phyloP scores from a whole-genome alignment of 2,888 invertebrate genomes.

The Calameuta pallipes region DNA sequence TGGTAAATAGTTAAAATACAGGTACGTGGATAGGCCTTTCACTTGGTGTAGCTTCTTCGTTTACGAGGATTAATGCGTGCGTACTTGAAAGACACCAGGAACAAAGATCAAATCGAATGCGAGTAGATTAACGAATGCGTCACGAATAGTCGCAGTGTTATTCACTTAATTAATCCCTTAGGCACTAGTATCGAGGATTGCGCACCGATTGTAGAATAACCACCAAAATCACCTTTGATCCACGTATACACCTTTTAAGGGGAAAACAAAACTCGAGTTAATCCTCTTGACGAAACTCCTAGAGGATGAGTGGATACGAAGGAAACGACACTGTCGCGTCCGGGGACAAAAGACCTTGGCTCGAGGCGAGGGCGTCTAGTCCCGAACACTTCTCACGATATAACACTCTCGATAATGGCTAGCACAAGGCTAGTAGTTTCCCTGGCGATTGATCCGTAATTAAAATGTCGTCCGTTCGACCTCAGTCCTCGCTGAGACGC shows the following conservation, averaged over 20 bases:
- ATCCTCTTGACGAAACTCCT: constrained; percentile 21
- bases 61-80: not conserved
- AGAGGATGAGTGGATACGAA: constrained; percentile 17
- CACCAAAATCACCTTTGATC: not conserved
- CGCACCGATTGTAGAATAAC: not conserved
- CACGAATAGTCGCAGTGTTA: not conserved
- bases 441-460: not conserved
- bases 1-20: not conserved
- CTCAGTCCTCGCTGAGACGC: not conserved
- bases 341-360: constrained; percentile 23
- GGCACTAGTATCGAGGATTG: not conserved
- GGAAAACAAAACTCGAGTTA: not conserved
- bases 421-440: not conserved
- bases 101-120: not conserved
- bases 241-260: not conserved
- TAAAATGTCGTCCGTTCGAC: not conserved
- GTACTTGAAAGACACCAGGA: not conserved
- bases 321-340: constrained; percentile 16
- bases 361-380: constrained; percentile 5
- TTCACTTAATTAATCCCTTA: not conserved
- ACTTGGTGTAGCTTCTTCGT: not conserved
- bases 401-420: not conserved
- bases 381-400: constrained; percentile 1
- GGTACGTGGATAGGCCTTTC: not conserved
- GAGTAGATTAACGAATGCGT: not conserved